phyloP scores from a whole-genome alignment of 2,797 vertebrate genomes.

The Gouania willdenowi region DNA sequence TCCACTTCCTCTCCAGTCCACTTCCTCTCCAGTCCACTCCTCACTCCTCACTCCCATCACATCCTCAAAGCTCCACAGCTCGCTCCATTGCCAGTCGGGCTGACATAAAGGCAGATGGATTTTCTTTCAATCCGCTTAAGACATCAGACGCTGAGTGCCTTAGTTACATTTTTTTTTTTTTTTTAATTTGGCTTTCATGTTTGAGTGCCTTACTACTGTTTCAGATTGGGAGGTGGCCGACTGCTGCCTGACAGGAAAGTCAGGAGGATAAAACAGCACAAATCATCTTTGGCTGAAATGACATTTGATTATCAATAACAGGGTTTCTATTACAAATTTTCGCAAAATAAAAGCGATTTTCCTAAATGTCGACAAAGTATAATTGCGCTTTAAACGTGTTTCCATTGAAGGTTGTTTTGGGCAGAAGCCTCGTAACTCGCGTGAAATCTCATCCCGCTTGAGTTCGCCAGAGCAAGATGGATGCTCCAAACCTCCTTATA shows the following conservation, averaged over 20 bases:
- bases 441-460: too few species aligned
- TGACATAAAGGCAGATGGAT: constrained; percentile 76
- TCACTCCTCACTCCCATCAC: constrained; percentile 43
- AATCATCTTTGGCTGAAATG: too few species aligned
- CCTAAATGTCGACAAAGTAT: too few species aligned
- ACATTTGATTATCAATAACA: too few species aligned
- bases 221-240: constrained; percentile 59
- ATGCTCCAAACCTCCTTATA: too few species aligned
- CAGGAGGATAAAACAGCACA: too few species aligned
- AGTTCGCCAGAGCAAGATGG: too few species aligned
- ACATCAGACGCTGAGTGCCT: constrained; percentile 71
- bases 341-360: too few species aligned
- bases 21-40: constrained; percentile 55
- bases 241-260: constrained; percentile 47
- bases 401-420: too few species aligned
- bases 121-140: constrained; percentile 79
- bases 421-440: too few species aligned
- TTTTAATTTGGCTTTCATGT: constrained; percentile 78
- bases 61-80: constrained; percentile 47
- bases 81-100: constrained; percentile 54
- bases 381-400: too few species aligned
- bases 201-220: constrained; percentile 71
- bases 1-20: constrained; percentile 40
- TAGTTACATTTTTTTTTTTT: constrained; percentile 70
- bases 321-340: too few species aligned